Evolutionary conservation across 1,140 invertebrate species (phyloP), one percentile per base, ranked within the genome.

Genomic region (Homalodisca vitripennis): DNA sequence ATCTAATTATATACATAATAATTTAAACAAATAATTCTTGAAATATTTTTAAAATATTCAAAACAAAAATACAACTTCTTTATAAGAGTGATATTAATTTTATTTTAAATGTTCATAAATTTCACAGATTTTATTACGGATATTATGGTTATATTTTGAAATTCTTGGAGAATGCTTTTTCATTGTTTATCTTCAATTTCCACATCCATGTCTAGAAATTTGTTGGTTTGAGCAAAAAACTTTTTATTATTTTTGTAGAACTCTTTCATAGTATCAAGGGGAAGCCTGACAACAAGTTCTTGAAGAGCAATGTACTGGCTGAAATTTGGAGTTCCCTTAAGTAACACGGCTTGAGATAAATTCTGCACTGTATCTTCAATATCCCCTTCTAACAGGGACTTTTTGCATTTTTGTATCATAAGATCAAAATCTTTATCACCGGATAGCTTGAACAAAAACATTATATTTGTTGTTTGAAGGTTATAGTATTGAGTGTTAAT

Each of bases 221-320:
- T 60, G 22, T 60, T 26, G n/a, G 55, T 27, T 22, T 60, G 3
- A 27, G 55, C 13, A 60, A 60, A 60, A 27, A 60, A 60, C 26
- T 30, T 60, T 27, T 26, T 27, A 60, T 60, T 60, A 6, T 26
- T 60, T 3, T 27, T 60, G 27, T 60, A 60, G 29, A 60, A 60
- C 10, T 60, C 55, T 6, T 60, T 3, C 27, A 60, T 60, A 6
- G 2, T 13, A 2, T 60, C 26, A 12, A 13, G 14, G 26, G 55
- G 55, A 6, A 60, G n/a, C 26, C 55, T 26, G 13, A 24, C 22
- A 6, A 30, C 24, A 6, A 60, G 2, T 27, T 13, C 22, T 24
- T 60, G 24, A 29, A 60, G 3, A 13, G 27, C 22, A 13, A 60
- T 26, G 3, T 10, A 60, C 1, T 27, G 24, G 14, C 29, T 13